Conservation (phyloP, 2,113 vertebrate species). For the Mormyrus lacerda region DNA sequence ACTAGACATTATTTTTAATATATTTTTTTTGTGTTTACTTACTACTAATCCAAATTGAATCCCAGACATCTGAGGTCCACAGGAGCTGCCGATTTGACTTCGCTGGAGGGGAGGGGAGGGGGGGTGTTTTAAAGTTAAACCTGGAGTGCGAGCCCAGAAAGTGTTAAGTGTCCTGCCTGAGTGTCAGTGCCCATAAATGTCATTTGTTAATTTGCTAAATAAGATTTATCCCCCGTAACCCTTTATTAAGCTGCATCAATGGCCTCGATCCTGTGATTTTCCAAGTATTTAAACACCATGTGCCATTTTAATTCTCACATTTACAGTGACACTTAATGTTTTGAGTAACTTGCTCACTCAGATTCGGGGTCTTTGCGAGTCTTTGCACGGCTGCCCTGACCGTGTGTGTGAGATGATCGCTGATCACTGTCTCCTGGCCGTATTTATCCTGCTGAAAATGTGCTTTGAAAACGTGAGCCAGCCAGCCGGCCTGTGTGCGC, state of each 20-base stretch:
- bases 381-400: background rate
- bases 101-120: too few relatives aligned
- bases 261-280: background rate
- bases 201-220: background rate
- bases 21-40: background rate
- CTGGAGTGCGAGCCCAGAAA: background rate
- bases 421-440: background rate
- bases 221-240: background rate
- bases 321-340: background rate
- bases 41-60: background rate
- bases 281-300: background rate
- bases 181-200: background rate
- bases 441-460: background rate
- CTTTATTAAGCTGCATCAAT: background rate
- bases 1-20: background rate
- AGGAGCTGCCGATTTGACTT: background rate
- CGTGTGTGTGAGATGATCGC: background rate
- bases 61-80: background rate
- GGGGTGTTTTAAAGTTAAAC: background rate
- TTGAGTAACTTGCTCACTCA: background rate
- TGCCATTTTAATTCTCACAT: background rate
- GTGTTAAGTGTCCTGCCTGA: background rate
- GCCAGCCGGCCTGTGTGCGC: background rate
- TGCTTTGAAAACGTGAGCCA: background rate
- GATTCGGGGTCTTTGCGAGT: background rate